Base-by-base conservation (phyloP, 2,113 vertebrate genomes). In the Meleagris gallopavo region DNA sequence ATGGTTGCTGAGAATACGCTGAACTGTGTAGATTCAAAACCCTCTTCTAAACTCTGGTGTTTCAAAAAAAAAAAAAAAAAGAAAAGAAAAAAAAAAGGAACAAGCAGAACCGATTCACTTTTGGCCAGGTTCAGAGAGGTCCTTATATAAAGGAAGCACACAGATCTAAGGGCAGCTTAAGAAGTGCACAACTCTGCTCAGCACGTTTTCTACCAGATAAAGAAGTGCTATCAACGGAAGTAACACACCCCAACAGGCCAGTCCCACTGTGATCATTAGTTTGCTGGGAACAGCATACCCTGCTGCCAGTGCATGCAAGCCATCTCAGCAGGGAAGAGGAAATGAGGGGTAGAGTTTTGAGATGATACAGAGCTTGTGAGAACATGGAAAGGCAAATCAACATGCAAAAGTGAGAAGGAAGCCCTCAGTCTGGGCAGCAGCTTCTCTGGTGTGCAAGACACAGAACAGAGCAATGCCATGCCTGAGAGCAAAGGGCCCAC, bases 131-230 rank as follows among this genome's bases (percentile, higher is more conserved):
- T 81, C 27, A 13, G 30, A 79, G 17, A 45, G n/a, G 60, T 11
- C 13, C 84, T 25, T 2, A 62, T 17, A 50, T 50, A 50, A 50
- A 50, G 48, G 48, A 50, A 50, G 22, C 21, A 50, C 9, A 69
- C 5, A 4, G 5, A 41, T 13, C 12, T 46, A 70, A 54, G 18
- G 50, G 55, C 60, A 70, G 30, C 32, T 50, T 58, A 70, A 75
- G 24, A 62, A 58, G 32, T 0, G 6, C 3, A 32, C 0, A 43
- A 45, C 52, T 32, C 1, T 0, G 10, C 30, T n/a, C 43, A 69
- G 34, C 15, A 36, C 60, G 32, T 43, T 48, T 71, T 15, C 32
- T 43, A 36, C 20, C 52, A 65, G 58, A 36, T 30, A 40, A 0
- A 7, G 66, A 73, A 66, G 45, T 32, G 30, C 13, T 4, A 57